phyloP scores from a whole-genome alignment of 2,888 invertebrate species.

The Lepidocyrtoides sp. region DNA sequence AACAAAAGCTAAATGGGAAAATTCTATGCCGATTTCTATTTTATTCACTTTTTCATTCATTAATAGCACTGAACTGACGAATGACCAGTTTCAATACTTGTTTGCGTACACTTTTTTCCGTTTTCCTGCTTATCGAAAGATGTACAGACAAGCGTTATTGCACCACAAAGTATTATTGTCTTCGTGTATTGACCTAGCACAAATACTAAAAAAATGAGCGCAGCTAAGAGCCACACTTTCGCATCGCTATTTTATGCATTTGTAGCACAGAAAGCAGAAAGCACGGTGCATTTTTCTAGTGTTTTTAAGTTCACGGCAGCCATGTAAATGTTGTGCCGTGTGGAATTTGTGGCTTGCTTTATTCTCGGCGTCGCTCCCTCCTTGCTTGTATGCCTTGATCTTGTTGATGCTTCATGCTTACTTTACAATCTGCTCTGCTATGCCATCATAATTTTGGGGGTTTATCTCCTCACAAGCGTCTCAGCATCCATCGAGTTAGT shows the following conservation, averaged over 20 bases:
- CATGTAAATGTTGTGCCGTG: slow-evolving; percentile 68
- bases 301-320: slow-evolving; percentile 74
- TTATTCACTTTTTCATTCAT: too few relatives aligned
- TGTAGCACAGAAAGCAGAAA: background rate
- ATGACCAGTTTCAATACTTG: too few relatives aligned
- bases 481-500: slow-evolving; percentile 80
- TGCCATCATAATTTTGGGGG: background rate
- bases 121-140: too few relatives aligned
- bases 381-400: slow-evolving; percentile 26
- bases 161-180: too few relatives aligned
- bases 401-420: background rate
- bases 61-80: too few relatives aligned
- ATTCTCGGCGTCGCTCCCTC: background rate
- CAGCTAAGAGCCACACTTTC: background rate
- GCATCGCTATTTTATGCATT: background rate
- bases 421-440: too few relatives aligned
- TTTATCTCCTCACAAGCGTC: slow-evolving; percentile 76
- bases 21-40: too few relatives aligned
- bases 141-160: too few relatives aligned
- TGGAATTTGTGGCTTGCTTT: slow-evolving; percentile 28
- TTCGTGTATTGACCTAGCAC: too few relatives aligned
- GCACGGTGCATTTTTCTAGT: slow-evolving; percentile 29
- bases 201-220: too few relatives aligned
- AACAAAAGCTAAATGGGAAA: too few relatives aligned
- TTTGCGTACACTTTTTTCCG: too few relatives aligned